These are phyloP conservation scores for Platysteira castanea DNA, from an alignment of 2,113 vertebrate species.

Conservation along the genomic window DNA sequence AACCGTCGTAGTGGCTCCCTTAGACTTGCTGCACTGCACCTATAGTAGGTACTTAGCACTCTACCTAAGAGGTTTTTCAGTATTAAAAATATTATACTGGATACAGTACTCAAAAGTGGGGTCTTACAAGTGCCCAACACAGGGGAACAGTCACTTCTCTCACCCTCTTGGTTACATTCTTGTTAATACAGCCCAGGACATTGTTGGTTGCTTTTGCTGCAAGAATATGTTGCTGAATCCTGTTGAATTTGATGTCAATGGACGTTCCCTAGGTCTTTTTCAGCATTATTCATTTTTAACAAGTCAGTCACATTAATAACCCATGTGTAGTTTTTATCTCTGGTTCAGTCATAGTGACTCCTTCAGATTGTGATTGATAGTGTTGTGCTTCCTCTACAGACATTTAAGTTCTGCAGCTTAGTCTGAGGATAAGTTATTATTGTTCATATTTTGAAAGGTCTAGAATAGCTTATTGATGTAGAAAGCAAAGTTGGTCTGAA, in stretches of 20 bases:
- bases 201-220: background rate
- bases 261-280: background rate
- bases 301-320: background rate
- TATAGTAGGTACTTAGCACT: background rate
- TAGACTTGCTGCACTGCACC: background rate
- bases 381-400: background rate
- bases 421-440: background rate
- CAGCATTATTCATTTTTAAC: background rate
- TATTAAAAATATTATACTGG: background rate
- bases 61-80: background rate
- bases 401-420: background rate
- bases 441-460: background rate
- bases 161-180: background rate
- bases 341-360: background rate
- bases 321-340: background rate
- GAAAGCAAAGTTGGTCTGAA: background rate
- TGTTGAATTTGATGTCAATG: background rate
- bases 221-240: background rate
- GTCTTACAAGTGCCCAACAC: background rate
- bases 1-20: background rate
- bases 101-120: background rate
- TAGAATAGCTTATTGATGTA: background rate
- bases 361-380: background rate
- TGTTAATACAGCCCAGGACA: background rate
- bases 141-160: background rate